These are phyloP conservation scores for Cylloceria caligata DNA, from an alignment of 2,888 invertebrate genomes.

Conservation along the genomic window DNA sequence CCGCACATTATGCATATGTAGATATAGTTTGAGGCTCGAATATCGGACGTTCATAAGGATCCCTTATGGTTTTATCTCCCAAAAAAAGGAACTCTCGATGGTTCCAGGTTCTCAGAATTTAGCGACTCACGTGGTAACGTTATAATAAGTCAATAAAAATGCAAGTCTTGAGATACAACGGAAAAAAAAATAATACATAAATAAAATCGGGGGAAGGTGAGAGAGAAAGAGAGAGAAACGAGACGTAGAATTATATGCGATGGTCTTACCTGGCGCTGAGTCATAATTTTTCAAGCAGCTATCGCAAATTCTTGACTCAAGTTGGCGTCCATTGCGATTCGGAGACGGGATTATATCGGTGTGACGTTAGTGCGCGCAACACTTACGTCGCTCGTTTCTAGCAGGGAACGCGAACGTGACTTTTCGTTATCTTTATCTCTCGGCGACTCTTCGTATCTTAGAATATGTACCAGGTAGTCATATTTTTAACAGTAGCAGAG, in stretches of 20 bases:
- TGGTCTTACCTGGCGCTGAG: constrained; percentile 43
- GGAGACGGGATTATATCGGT: constrained; percentile 36
- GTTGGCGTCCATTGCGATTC: not conserved
- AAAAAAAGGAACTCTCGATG: not conserved
- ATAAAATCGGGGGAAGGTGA: not conserved
- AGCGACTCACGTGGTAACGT: not conserved
- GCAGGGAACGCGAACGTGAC: constrained; percentile 29
- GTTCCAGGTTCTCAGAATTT: constrained; percentile 17
- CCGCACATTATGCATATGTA: not conserved
- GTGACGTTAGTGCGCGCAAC: constrained; percentile 23
- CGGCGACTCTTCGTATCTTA: constrained; percentile 5
- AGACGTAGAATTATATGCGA: constrained; percentile 1
- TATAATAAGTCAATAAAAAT: constrained; percentile 14
- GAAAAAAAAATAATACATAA: not conserved
- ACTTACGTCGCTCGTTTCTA: constrained; percentile 20
- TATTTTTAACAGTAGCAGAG: not conserved
- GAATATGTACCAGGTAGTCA: not conserved
- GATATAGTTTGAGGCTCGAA: not conserved
- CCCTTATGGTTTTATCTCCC: not conserved
- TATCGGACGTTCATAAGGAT: too few species aligned
- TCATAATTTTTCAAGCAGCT: constrained; percentile 33
- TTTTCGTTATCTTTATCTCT: constrained; percentile 20
- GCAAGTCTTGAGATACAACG: not conserved
- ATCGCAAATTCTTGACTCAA: constrained; percentile 34
- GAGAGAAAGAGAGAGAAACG: not conserved